Conservation (phyloP, 2,888 invertebrate genomes). For the Trissonchulus latispiculum region DNA sequence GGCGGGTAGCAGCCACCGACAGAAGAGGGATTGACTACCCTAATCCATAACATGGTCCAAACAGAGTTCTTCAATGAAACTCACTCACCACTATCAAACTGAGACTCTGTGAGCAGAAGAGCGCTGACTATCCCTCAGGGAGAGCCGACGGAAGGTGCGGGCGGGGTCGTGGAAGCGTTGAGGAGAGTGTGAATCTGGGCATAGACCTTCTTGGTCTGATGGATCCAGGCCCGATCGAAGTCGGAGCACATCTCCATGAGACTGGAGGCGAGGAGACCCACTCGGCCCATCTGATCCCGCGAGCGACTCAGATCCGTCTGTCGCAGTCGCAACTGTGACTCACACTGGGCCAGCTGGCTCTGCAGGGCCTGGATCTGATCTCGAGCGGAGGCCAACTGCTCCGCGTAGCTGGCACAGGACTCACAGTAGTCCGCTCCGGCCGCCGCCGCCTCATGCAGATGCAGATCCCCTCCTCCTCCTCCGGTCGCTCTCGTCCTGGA, state of each 20-base stretch:
- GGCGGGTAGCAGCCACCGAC: no score
- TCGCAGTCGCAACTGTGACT: constrained; percentile 23
- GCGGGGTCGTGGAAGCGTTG: not conserved
- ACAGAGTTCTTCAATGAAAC: no score
- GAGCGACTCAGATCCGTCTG: constrained; percentile 10
- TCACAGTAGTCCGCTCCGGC: constrained; percentile 25
- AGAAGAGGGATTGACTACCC: no score
- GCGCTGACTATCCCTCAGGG: no score
- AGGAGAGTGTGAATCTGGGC: constrained; percentile 27
- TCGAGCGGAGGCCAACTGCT: constrained; percentile 19
- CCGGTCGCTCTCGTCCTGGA: no score
- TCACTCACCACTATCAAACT: no score
- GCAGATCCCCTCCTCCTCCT: no score
- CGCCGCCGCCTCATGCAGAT: no score
- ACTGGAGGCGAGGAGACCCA: constrained; percentile 12
- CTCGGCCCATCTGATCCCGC: constrained; percentile 1
- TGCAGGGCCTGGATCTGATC: not conserved
- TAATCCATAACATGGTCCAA: no score
- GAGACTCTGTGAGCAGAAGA: no score
- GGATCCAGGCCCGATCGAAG: constrained; percentile 30
- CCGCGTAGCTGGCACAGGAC: constrained; percentile 26
- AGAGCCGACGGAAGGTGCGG: no score
- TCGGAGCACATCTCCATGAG: constrained; percentile 23
- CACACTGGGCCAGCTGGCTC: constrained; percentile 24
- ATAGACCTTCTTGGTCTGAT: constrained; percentile 29